Percentiles rank a stretch among this genome's conserved stretches.
Conservation (phyloP, 2,113 vertebrate species). For the Nymphicus hollandicus region DNA sequence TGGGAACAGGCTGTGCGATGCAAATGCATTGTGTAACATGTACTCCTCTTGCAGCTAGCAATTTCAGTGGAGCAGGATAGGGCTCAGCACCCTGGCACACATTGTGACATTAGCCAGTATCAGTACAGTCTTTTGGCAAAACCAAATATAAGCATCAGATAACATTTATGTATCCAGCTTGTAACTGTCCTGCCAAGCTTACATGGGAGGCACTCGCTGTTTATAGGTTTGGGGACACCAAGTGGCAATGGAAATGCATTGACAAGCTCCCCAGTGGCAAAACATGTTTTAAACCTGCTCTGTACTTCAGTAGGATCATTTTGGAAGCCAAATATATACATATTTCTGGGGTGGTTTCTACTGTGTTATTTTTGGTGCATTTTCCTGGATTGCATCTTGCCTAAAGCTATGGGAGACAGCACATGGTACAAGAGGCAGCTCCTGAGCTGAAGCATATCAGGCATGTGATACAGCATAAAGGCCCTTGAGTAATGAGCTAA, state of each 20-base stretch:
- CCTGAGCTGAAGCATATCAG: not conserved
- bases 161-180: not conserved
- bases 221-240: slow-evolving; percentile 21
- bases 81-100: not conserved
- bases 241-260: slow-evolving; percentile 16
- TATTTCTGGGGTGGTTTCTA: not conserved
- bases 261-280: not conserved
- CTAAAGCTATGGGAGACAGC: not conserved
- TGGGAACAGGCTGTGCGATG: not conserved
- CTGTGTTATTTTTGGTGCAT: not conserved
- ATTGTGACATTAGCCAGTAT: not conserved
- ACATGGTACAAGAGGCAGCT: not conserved
- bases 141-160: not conserved
- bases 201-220: fast-evolving
- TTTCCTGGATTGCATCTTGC: not conserved
- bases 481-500: not conserved
- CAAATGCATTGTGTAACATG: not conserved
- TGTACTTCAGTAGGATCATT: not conserved
- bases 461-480: not conserved
- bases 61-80: not conserved
- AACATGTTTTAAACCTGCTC: not conserved
- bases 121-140: not conserved
- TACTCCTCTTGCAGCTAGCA: not conserved
- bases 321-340: fast-evolving
- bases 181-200: not conserved